Evolutionary conservation across 2,888 invertebrate species (phyloP).

Genomic region (Plutella xylostella): DNA sequence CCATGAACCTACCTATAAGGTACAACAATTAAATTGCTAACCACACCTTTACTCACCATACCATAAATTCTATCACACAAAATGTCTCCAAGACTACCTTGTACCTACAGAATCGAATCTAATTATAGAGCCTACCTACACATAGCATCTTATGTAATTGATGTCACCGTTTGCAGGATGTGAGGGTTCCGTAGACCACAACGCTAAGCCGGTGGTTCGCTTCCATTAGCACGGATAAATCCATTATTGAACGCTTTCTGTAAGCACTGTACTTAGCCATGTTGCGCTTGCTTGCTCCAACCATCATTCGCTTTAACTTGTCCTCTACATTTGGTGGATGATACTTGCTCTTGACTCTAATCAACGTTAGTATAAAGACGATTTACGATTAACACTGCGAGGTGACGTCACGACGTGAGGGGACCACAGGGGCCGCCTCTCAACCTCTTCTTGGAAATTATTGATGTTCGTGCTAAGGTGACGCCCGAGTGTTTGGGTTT

Average conservation of each 20-base stretch:
- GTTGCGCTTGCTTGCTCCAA: background rate
- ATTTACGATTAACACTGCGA: too few relatives aligned
- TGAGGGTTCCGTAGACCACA: constrained; percentile 36
- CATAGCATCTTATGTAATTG: constrained; percentile 2
- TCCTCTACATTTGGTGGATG: too few relatives aligned
- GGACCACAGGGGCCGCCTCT: background rate
- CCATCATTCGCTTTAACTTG: too few relatives aligned
- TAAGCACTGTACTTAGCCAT: background rate
- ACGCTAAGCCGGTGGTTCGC: constrained; percentile 48
- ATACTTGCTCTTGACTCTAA: too few relatives aligned
- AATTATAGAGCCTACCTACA: background rate
- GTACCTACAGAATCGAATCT: background rate
- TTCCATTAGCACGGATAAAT: constrained; percentile 54
- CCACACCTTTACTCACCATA: too few relatives aligned
- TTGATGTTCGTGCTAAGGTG: constrained; percentile 2
- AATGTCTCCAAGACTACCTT: too few relatives aligned
- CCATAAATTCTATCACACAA: too few relatives aligned
- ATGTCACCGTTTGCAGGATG: constrained; percentile 26
- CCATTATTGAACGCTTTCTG: constrained; percentile 28
- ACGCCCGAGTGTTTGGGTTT: too few relatives aligned
- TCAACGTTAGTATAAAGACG: too few relatives aligned
- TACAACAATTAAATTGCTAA: too few relatives aligned
- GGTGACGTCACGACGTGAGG: too few relatives aligned
- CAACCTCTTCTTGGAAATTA: background rate
- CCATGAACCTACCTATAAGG: too few relatives aligned